Base-by-base conservation (phyloP, 2,113 vertebrate species). In the Halichoerus grypus region DNA sequence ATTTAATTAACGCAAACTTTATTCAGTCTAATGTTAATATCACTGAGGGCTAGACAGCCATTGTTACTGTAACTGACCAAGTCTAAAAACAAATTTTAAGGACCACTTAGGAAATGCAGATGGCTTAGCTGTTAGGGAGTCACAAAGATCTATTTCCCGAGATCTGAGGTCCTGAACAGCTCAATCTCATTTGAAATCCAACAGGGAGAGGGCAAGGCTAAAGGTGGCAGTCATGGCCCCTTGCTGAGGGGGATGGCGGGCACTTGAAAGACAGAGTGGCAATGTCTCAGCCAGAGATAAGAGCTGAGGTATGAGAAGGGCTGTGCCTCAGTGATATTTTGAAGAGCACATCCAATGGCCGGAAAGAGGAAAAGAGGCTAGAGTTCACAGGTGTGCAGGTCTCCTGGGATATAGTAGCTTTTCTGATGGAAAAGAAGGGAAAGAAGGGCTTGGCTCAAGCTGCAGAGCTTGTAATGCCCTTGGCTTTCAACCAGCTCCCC, bases 61-160 rank as follows among this genome's bases (percentile, higher is more conserved):
- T 74, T 95, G 88, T n/a, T 96, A 57, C 22, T 88, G 88, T 61
- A 72, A 88, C 74, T 95, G 82, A 55, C 13, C 10, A 87, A 86
- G 59, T 55, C 85, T 55, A 53, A 77, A 95, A 65, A 69, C 49
- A 55, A 49, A 46, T 11, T 88, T 42, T 72, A 82, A 88, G 19
- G 77, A 46, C 67, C 6, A 11, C 16, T 33, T 39, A 65, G 81
- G 87, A 95, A 97, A 91, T 55, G 80, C n/a, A 49, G 71, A 61
- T 84, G 79, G 31, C 6, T 61, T 31, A 76, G 55, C 15, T 61
- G 18, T 72, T 33, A 53, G 67, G 24, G 15, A 92, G 61, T 22
- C 12, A 12, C 24, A 42, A 72, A 57, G 13, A 61, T 83, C 65
- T 84, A 69, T 36, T 92, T 94, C 65, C 69, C 46, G 31, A 26